phyloP scores from a whole-genome alignment of 1,140 invertebrate species.

The Drosophila burlai region DNA sequence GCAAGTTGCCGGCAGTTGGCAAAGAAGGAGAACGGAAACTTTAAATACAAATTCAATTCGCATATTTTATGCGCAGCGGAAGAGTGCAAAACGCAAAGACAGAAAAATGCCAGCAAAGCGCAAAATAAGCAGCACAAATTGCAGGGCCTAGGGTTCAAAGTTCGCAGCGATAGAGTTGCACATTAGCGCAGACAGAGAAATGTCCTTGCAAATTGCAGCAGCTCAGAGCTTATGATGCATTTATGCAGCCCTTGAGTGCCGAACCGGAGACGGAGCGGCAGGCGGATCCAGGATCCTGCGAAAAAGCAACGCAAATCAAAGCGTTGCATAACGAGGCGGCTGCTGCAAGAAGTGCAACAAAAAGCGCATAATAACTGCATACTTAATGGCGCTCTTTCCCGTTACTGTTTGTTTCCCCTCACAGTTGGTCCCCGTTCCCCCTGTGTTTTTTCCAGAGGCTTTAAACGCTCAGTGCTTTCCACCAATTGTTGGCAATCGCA shows the following conservation, averaged over 20 bases:
- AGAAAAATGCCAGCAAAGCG: conserved; percentile 72
- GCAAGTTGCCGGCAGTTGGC: conserved; percentile 61
- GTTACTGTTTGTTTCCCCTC: conserved; percentile 25
- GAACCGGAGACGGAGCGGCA: conserved; percentile 13
- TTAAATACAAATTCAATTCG: conserved; percentile 84
- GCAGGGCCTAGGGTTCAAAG: conserved; percentile 66
- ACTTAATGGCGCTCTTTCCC: conserved; percentile 66
- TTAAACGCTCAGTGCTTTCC: conserved; percentile 32
- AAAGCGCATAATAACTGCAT: conserved; percentile 81
- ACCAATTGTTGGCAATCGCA: conserved; percentile 42
- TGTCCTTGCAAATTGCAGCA: conserved; percentile 70
- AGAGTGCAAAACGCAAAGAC: conserved; percentile 62
- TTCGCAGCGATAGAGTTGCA: conserved; percentile 65
- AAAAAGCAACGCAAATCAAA: conserved; percentile 55
- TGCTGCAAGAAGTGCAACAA: conserved; percentile 75
- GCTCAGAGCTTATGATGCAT: conserved; percentile 76
- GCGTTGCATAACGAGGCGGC: conserved; percentile 70
- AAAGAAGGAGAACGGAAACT: conserved; percentile 60
- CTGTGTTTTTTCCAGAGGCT: conserved; percentile 6
- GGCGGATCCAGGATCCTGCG: conserved; percentile 17
- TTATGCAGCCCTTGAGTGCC: conserved; percentile 73
- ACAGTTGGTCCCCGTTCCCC: conserved; percentile 3
- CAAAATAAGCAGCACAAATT: conserved; percentile 80
- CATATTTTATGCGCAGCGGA: conserved; percentile 76
- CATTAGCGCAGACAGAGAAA: conserved; percentile 74